Evolutionary conservation across 2,113 vertebrate genomes (phyloP).

Genomic region (Argyrosomus japonicus): DNA sequence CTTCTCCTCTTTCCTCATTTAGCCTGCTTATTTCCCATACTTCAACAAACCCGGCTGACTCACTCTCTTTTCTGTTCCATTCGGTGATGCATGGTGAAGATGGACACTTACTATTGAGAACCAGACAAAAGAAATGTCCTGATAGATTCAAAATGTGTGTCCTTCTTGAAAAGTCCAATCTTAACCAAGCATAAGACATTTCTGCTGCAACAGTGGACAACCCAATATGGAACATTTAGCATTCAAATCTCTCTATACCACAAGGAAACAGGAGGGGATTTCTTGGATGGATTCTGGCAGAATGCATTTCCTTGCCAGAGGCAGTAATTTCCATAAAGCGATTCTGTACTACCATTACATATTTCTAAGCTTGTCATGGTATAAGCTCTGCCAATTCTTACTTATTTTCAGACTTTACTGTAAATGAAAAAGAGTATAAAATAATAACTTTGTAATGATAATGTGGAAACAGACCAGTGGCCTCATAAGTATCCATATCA

Average conservation of each 20-base stretch:
- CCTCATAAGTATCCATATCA: neutral
- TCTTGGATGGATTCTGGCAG: constrained; percentile 11
- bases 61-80: neutral
- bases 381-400: neutral
- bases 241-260: neutral
- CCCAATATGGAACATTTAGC: neutral
- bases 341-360: constrained; percentile 10
- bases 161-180: neutral
- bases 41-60: neutral
- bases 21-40: neutral
- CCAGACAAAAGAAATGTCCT: neutral
- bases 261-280: constrained; percentile 1
- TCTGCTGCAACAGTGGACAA: constrained; percentile 2
- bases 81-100: neutral
- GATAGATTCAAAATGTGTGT: neutral
- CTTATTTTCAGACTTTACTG: neutral
- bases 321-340: constrained; percentile 29
- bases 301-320: constrained; percentile 18
- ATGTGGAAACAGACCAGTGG: neutral
- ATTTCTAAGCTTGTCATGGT: neutral
- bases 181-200: constrained; percentile 1
- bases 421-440: neutral
- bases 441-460: neutral
- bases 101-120: neutral
- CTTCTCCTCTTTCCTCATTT: constrained; percentile 5